A percentile compares a stretch with the other conserved stretches of the same genome.
Conservation (phyloP, 2,888 invertebrate genomes). For the Melinaea marsaeus region DNA sequence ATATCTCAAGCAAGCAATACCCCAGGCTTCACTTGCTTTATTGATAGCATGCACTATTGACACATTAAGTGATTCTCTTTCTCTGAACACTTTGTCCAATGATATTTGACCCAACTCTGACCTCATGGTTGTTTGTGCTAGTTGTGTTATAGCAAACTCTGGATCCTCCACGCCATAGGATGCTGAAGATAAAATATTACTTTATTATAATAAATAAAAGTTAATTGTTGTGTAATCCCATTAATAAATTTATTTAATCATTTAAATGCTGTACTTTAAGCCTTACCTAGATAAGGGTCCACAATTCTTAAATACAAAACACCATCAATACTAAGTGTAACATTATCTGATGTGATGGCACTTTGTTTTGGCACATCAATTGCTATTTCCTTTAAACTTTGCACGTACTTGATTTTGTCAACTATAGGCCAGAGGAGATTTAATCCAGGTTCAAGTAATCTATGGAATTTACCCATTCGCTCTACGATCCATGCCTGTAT, state of each 20-base stretch:
- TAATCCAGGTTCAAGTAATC: constrained; percentile 95
- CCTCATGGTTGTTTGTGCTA: constrained; percentile 99
- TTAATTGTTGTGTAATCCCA: background rate
- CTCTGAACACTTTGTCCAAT: constrained; percentile 96
- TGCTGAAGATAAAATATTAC: constrained; percentile 63
- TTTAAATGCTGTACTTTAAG: background rate
- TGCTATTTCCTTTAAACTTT: constrained; percentile 98
- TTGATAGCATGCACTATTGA: constrained; percentile 97
- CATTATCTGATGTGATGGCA: constrained; percentile 98
- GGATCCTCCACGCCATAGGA: constrained; percentile 99
- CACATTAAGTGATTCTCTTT: constrained; percentile 96
- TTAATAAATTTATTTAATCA: background rate
- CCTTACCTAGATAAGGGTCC: constrained; percentile 90
- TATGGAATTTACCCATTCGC: constrained; percentile 97
- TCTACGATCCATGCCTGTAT: constrained; percentile 96
- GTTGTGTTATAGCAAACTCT: constrained; percentile 98
- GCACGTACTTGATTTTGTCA: constrained; percentile 97
- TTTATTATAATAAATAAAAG: background rate
- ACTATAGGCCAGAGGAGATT: constrained; percentile 94
- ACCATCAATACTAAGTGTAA: constrained; percentile 97
- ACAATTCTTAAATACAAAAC: constrained; percentile 95
- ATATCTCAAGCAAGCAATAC: constrained; percentile 94
- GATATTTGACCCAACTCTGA: constrained; percentile 98
- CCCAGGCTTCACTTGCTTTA: constrained; percentile 99
- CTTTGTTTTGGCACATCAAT: constrained; percentile 99